These are phyloP conservation scores for Choristoneura rosaceana DNA, from an alignment of 2,888 invertebrate genomes.

Conservation along the genomic window DNA sequence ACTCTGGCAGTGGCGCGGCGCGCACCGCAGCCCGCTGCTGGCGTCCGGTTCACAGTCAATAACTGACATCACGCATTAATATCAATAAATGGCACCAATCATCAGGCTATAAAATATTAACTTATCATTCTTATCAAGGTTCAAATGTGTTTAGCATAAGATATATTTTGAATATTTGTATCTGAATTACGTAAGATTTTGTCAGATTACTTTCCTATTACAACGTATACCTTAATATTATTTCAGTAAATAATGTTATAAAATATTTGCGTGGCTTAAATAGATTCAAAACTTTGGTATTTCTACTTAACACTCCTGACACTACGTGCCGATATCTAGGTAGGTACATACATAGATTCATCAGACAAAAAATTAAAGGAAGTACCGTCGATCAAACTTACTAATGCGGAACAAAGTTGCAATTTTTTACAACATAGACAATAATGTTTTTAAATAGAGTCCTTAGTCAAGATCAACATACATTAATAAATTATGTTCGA, in stretches of 20 bases:
- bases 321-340: background rate
- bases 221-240: constrained; percentile 32
- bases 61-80: constrained; percentile 4
- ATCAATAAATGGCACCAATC: constrained; percentile 9
- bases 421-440: constrained; percentile 39
- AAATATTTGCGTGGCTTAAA: constrained; percentile 36
- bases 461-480: constrained; percentile 19
- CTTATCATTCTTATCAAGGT: constrained; percentile 22
- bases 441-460: constrained; percentile 35
- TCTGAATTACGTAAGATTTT: constrained; percentile 35
- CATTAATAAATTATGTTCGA: constrained; percentile 9
- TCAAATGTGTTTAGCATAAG: constrained; percentile 33
- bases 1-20: no score
- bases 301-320: constrained; percentile 25
- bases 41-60: no score
- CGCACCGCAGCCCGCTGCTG: no score
- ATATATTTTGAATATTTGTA: constrained; percentile 25
- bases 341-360: background rate
- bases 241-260: constrained; percentile 31
- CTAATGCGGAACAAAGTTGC: constrained; percentile 24
- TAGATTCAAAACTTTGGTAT: constrained; percentile 34
- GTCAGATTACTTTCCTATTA: constrained; percentile 30
- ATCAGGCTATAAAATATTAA: constrained; percentile 8
- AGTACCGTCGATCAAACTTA: constrained; percentile 23
- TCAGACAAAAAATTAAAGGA: constrained; percentile 3